These are phyloP conservation scores for Chymomyza costata DNA, from an alignment of 1,140 invertebrate species.

Conservation along the genomic window DNA sequence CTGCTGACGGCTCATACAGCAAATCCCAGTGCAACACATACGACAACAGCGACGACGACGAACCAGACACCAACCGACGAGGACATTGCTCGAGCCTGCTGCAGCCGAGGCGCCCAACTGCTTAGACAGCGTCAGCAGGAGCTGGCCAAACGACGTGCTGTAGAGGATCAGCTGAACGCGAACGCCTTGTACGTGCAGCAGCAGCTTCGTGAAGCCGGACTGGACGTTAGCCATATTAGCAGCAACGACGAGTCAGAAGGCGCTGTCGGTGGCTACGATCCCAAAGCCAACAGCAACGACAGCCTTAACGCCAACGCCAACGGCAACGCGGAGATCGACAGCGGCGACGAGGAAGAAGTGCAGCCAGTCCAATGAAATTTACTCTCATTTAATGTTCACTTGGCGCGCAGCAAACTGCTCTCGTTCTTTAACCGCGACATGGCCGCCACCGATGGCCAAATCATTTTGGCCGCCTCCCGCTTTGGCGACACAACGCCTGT, in stretches of 20 bases:
- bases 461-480: slow-evolving; percentile 86
- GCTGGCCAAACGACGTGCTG: slow-evolving; percentile 47
- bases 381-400: slow-evolving; percentile 74
- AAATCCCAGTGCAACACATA: slow-evolving; percentile 29
- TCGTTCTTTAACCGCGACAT: slow-evolving; percentile 77
- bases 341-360: slow-evolving; percentile 25
- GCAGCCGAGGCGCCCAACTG: slow-evolving; percentile 57
- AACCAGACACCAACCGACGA: slow-evolving; percentile 30
- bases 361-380: slow-evolving; percentile 74
- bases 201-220: slow-evolving; percentile 12
- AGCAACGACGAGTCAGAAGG: slow-evolving; percentile 3
- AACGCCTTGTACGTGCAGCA: slow-evolving; percentile 26
- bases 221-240: slow-evolving; percentile 6
- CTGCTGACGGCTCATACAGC: slow-evolving; percentile 58
- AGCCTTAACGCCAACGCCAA: no score
- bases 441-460: slow-evolving; percentile 90
- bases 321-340: slow-evolving; percentile 8
- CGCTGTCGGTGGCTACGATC: slow-evolving; percentile 14
- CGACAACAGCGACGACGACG: slow-evolving; percentile 8
- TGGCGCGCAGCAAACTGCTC: slow-evolving; percentile 73
- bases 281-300: background rate
- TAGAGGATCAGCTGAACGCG: slow-evolving; percentile 50
- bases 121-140: slow-evolving; percentile 53
- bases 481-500: slow-evolving; percentile 82
- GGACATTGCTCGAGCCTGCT: slow-evolving; percentile 56